Conservation (phyloP, 1,140 invertebrate genomes). For the Panonychus citri region DNA sequence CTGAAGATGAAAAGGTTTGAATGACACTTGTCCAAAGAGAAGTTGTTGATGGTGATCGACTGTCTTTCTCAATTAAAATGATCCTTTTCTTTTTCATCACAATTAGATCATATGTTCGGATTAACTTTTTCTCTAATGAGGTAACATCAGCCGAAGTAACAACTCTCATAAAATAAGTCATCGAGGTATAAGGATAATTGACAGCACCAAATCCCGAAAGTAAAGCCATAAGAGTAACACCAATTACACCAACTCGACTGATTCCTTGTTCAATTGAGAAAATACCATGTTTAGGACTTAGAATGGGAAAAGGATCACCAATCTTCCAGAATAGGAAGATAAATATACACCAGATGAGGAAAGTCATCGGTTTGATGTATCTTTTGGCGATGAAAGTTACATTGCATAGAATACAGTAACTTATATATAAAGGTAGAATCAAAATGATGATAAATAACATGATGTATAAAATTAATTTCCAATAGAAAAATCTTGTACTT, state of each 20-base stretch:
- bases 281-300: slow-evolving; percentile 73
- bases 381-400: slow-evolving; percentile 52
- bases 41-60: not conserved
- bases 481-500: slow-evolving; percentile 75
- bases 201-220: slow-evolving; percentile 98
- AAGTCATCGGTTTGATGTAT: slow-evolving; percentile 51
- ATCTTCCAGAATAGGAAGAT: slow-evolving; percentile 97
- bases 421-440: slow-evolving; percentile 89
- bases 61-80: slow-evolving; percentile 10
- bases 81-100: slow-evolving; percentile 77
- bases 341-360: slow-evolving; percentile 67
- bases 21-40: slow-evolving; percentile 20
- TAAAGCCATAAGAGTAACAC: slow-evolving; percentile 97
- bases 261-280: slow-evolving; percentile 84
- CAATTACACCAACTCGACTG: slow-evolving; percentile 82
- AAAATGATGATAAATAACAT: slow-evolving; percentile 86
- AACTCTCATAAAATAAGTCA: slow-evolving; percentile 90
- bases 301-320: slow-evolving; percentile 93
- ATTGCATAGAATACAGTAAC: slow-evolving; percentile 78
- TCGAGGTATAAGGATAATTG: slow-evolving; percentile 97
- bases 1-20: not conserved
- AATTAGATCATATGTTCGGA: slow-evolving; percentile 92
- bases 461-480: slow-evolving; percentile 73
- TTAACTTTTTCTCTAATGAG: slow-evolving; percentile 62
- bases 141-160: slow-evolving; percentile 68